Base-by-base conservation (phyloP, 2,113 vertebrate species). In the Osmerus mordax region DNA sequence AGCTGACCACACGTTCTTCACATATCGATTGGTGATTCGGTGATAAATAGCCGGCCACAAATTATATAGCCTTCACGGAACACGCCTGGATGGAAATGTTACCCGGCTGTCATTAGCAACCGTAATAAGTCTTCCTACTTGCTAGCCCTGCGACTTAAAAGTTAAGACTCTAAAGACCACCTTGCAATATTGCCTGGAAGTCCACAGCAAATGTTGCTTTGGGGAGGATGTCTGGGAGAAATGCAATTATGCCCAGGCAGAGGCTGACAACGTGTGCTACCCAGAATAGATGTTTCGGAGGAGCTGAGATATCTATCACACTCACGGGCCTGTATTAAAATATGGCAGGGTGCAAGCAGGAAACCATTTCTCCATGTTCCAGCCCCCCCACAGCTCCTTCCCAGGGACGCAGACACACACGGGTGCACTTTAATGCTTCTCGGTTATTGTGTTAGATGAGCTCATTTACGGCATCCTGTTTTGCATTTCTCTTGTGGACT, bases 11-110 rank as follows among this genome's bases (percentile, higher is more conserved):
- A 70, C 61, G 51, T 79, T 69, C 71, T 55, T 56, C 1, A 0
- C 36, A 54, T 3, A 86, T 87, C 79, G 70, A 85, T 84, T 72
- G 58, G 60, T 32, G 72, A 73, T 77, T 74, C 61, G 19, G 72
- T 83, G 81, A 88, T 84, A 70, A 82, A 88, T 55, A 65, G 69
- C 81, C 77, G 71, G 66, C 67, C 61, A 75, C 80, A 83, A 77
- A 83, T 86, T 75, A 79, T 62, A 70, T 14, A 19, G 75, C 73
- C 80, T 79, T 79, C 3, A 1, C 29, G 36, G 74, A 74, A 79
- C 70, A 41, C 68, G 51, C 52, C 80, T 79, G 80, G 79, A 84
- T 72, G 80, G 76, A 85, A 84, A 79, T 67, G 68, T 81, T 82
- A 69, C 73, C 28, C 73, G 75, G 59, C 63, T 72, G 61, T 80